Base-by-base conservation (phyloP, 2,888 invertebrate genomes). In the Macrostomum cliftonense region DNA sequence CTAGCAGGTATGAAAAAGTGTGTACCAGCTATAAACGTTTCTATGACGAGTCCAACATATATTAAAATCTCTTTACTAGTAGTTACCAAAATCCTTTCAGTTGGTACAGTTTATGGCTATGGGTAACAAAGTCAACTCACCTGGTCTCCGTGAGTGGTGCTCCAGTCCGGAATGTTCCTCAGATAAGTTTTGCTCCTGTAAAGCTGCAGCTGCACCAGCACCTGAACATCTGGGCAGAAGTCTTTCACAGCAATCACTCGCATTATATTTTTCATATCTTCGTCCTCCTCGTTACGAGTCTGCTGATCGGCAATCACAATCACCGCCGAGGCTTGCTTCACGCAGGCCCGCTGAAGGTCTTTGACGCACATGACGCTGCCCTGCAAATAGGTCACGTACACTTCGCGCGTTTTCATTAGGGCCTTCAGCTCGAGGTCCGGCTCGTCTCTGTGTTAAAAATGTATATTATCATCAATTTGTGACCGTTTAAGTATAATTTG, bases 361-460 rank as follows among this genome's bases (percentile, higher is more conserved):
- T 91, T 87, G 73, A 93, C 89, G 78, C 89, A 93, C 93, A 95
- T 95, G 75, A 91, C 91, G 1, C 53, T 49, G 1, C 56, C 56
- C 49, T 54, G 52, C 42, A 55, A 52, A 45, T 51, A 95, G 17
- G 49, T 53, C 28, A 58, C 93, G 73, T 91, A 93, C 70, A 93
- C 93, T 79, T 95, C 95, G 79, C 95, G 93, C 76, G 93, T 81
- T 80, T 95, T 95, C 82, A 95, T 93, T 74, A 95, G 82, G 77
- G 93, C 91, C 78, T 93, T 91, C 79, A 93, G 79, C 79, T 95
- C 93, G 78, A 95, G 81, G 78, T 93, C 93, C 71, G 93, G 93
- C 74, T 89, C 88, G 78, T 91, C 28, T 4, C 28, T 28, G 28
- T 28, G 4, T 28, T 28, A 28, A n/a, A n/a, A n/a, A n/a, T n/a